Percentiles rank a stretch among this genome's conserved stretches.
phyloP scores from a whole-genome alignment of 2,797 vertebrate species.

The Pelobates cultripes region DNA sequence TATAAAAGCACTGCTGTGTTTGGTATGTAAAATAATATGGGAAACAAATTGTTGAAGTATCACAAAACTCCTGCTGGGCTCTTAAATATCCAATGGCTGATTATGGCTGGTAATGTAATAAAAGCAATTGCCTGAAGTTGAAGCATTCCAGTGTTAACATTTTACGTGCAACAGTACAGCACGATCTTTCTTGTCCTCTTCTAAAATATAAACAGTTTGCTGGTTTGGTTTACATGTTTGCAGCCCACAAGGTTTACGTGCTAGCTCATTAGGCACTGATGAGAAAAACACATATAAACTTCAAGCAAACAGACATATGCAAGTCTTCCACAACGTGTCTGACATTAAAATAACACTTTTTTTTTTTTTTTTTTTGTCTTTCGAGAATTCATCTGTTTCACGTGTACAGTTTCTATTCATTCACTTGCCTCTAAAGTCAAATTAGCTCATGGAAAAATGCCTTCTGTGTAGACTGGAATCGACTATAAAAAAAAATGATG shows the following conservation, averaged over 20 bases:
- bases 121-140: too few species aligned
- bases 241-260: neutral
- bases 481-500: constrained; percentile 35
- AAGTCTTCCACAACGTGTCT: constrained; percentile 19
- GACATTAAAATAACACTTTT: constrained; percentile 17
- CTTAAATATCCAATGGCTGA: too few species aligned
- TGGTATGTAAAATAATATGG: too few species aligned
- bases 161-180: too few species aligned
- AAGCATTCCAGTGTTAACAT: too few species aligned
- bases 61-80: too few species aligned
- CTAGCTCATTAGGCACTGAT: constrained; percentile 24
- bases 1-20: too few species aligned
- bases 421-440: constrained; percentile 24
- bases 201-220: too few species aligned
- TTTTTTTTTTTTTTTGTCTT: neutral
- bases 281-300: constrained; percentile 33
- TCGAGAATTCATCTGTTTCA: constrained; percentile 10
- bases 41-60: too few species aligned
- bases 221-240: too few species aligned
- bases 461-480: constrained; percentile 11
- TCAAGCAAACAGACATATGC: constrained; percentile 8
- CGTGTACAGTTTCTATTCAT: neutral
- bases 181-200: too few species aligned
- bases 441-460: constrained; percentile 40
- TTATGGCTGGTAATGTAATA: too few species aligned